Base-by-base conservation (phyloP, 2,113 vertebrate species). In the Crypturellus undulatus region DNA sequence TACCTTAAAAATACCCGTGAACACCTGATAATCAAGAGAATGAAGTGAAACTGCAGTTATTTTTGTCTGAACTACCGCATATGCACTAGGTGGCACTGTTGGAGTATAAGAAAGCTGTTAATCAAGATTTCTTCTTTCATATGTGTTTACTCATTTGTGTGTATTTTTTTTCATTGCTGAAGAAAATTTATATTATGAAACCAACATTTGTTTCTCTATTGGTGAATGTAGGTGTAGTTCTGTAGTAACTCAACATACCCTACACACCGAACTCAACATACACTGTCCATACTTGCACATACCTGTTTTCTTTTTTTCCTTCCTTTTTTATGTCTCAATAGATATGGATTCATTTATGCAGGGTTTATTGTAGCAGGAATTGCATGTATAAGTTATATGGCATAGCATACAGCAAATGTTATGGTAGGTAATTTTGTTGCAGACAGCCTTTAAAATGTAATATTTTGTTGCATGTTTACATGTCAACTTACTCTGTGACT, bases 41-140 rank as follows among this genome's bases (percentile, higher is more conserved):
- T 32, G 30, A 25, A 42, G 24, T 40, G 36, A 52, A 64, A 34
- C 13, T 34, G 77, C 25, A 42, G 38, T 42, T 65, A 18, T 51
- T n/a, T n/a, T 70, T 83, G 81, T 62, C 65, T 67, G 58, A 58
- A 78, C 70, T 10, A 36, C 36, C 49, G 43, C 59, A 87, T n/a
- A 13, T 86, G 65, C 98, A 94, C 97, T 60, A 90, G 98, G 97
- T 97, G 98, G 97, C 96, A 97, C 96, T 98, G 97, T 97, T 97
- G 97, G 96, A 95, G 95, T 97, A 96, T 95, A 87, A 73, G 96
- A 97, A 90, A 77, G 60, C 79, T 82, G 79, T 65, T 89, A 82
- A 88, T 90, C 92, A 89, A 42, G 67, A 63, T 93, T 92, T 80
- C 73, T 3, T 92, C 87, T 87, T 94, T 96, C 96, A 78, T 43